Evolutionary conservation across 1,140 invertebrate genomes (phyloP).

Genomic region (Sycophila sp.): DNA sequence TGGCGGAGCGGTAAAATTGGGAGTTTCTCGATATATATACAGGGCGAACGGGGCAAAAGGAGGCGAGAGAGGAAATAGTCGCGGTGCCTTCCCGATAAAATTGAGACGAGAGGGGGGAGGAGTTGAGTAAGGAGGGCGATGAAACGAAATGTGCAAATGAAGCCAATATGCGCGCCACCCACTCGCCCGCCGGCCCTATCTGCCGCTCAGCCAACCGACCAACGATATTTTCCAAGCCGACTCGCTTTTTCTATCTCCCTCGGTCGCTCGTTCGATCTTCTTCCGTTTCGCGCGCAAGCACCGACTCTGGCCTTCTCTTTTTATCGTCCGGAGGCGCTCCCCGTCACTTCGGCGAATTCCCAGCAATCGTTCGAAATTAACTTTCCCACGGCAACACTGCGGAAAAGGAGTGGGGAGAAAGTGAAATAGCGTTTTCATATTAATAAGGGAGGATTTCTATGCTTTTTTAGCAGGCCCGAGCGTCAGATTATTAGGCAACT

Average conservation of each 20-base stretch:
- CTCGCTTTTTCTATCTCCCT: slow-evolving; percentile 41
- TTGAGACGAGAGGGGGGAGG: slow-evolving; percentile 41
- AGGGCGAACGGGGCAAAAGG: background rate
- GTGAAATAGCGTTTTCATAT: background rate
- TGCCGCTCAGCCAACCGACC: slow-evolving; percentile 51
- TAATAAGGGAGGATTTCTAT: background rate
- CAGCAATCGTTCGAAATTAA: slow-evolving; percentile 52
- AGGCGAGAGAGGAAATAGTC: slow-evolving; percentile 3
- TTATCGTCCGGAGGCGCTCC: background rate
- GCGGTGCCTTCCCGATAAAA: slow-evolving; percentile 45
- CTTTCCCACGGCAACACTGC: slow-evolving; percentile 39
- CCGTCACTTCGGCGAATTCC: slow-evolving; percentile 37
- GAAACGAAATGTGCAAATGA: slow-evolving; percentile 64
- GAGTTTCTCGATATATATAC: slow-evolving; percentile 23
- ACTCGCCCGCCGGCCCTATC: slow-evolving; percentile 46
- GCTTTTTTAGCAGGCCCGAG: no score
- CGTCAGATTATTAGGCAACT: no score
- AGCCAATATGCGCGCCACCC: slow-evolving; percentile 60
- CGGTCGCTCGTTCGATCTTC: slow-evolving; percentile 27
- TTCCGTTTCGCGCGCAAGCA: slow-evolving; percentile 7
- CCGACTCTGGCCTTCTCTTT: no score
- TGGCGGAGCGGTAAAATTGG: no score
- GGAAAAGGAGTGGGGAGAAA: no score
- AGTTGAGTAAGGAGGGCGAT: slow-evolving; percentile 30
- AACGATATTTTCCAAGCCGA: slow-evolving; percentile 51